A percentile compares a stretch with the other conserved stretches of the same genome.
Conservation (phyloP, 2,888 invertebrate genomes). For the Imbricaverruca yamaguchii region DNA sequence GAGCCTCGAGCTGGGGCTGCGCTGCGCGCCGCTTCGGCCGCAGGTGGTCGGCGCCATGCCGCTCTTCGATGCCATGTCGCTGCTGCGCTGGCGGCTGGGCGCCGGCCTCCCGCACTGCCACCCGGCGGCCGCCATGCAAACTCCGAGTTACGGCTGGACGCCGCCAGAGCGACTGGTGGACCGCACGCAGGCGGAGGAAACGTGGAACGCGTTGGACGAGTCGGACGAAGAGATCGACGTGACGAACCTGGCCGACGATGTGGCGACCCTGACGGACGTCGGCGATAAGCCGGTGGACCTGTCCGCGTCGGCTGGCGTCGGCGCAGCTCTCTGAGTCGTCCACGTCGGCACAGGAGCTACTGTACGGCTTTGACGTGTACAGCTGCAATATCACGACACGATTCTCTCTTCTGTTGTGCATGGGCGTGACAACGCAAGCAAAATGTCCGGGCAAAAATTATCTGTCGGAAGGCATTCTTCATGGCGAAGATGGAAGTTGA, state of each 20-base stretch:
- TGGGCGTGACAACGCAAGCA: no score
- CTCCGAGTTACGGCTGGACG: background rate
- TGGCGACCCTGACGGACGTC: background rate
- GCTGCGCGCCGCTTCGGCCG: background rate
- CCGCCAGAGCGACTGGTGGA: background rate
- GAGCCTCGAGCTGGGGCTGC: background rate
- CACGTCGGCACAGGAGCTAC: no score
- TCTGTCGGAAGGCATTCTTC: no score
- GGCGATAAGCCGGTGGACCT: background rate
- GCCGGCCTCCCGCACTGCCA: background rate
- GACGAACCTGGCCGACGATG: background rate
- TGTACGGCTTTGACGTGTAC: background rate
- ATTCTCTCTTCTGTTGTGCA: no score
- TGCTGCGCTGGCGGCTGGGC: constrained; percentile 10
- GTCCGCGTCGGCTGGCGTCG: background rate
- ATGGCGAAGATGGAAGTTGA: no score
- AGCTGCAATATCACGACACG: background rate
- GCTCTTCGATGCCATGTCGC: constrained; percentile 1
- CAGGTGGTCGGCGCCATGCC: background rate
- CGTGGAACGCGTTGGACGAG: background rate
- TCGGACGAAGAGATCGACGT: constrained; percentile 2
- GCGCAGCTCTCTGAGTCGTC: background rate
- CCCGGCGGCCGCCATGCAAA: background rate
- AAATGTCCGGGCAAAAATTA: no score
- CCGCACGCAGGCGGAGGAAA: no score